Evolutionary conservation across 2,113 vertebrate genomes (phyloP).

Genomic region (Marcusenius ussheri): DNA sequence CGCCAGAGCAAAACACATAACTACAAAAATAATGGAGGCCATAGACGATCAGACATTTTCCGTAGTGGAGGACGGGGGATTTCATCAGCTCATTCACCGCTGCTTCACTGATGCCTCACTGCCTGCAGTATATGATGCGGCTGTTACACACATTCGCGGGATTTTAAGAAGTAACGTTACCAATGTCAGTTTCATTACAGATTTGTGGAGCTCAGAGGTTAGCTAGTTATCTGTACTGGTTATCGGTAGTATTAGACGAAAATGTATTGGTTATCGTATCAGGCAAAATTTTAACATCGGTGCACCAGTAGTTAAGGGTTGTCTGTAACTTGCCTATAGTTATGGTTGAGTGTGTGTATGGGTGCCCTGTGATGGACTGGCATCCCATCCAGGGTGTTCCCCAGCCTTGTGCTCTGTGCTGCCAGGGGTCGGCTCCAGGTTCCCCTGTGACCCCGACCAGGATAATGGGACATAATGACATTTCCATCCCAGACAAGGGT

Average conservation of each 20-base stretch:
- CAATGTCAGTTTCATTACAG: neutral
- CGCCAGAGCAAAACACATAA: neutral
- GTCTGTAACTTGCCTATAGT: neutral
- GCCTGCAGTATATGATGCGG: neutral
- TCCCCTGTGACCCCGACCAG: neutral
- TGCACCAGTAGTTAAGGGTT: neutral
- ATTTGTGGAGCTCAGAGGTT: neutral
- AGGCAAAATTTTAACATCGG: neutral
- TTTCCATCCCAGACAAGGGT: neutral
- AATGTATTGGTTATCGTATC: neutral
- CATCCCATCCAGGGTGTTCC: neutral
- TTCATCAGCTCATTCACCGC: neutral
- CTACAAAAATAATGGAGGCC: neutral
- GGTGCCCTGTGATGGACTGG: neutral
- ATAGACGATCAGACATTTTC: neutral
- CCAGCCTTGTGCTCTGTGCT: neutral
- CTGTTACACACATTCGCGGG: neutral
- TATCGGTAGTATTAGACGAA: neutral
- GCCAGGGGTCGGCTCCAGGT: neutral
- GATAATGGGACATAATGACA: neutral
- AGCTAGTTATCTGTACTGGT: neutral
- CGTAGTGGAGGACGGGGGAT: neutral
- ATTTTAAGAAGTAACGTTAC: neutral
- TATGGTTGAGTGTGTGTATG: neutral
- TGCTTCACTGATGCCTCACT: neutral